A percentile compares a stretch with the other conserved stretches of the same genome.
Conservation (phyloP, 2,888 invertebrate genomes). For the Eurytoma adleriae region DNA sequence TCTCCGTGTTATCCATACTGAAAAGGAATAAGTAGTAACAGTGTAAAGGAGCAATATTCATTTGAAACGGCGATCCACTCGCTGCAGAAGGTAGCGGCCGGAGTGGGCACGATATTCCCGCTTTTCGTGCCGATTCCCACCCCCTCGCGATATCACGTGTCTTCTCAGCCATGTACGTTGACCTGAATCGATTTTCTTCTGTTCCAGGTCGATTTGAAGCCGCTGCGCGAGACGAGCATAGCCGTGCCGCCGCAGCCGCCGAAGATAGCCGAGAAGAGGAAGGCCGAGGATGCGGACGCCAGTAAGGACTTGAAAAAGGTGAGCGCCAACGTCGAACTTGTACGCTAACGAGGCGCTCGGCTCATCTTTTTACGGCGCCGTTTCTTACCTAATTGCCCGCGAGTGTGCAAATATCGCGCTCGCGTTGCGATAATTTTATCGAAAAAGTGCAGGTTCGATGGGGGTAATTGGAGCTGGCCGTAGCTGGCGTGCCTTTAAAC, state of each 20-base stretch:
- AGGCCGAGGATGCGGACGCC: conserved; percentile 88
- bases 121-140: not conserved
- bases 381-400: not conserved
- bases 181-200: conserved; percentile 27
- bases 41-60: too few species aligned
- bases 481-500: not conserved
- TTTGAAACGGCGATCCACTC: too few species aligned
- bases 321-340: too few species aligned
- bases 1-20: too few species aligned
- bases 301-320: conserved; percentile 93
- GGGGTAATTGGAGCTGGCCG: not conserved
- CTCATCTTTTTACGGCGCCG: too few species aligned
- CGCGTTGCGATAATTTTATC: conserved; percentile 21
- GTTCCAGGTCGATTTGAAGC: conserved; percentile 74
- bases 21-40: too few species aligned
- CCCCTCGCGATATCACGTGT: not conserved
- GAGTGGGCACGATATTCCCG: too few species aligned
- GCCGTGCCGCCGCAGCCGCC: conserved; percentile 68
- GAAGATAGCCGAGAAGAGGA: conserved; percentile 84
- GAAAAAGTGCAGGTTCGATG: not conserved
- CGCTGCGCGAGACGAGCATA: conserved; percentile 71
- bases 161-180: conserved; percentile 17
- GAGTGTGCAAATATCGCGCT: not conserved
- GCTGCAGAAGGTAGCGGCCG: too few species aligned
- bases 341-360: too few species aligned